phyloP scores from a whole-genome alignment of 2,888 invertebrate genomes.

The Drosophila pegasa region DNA sequence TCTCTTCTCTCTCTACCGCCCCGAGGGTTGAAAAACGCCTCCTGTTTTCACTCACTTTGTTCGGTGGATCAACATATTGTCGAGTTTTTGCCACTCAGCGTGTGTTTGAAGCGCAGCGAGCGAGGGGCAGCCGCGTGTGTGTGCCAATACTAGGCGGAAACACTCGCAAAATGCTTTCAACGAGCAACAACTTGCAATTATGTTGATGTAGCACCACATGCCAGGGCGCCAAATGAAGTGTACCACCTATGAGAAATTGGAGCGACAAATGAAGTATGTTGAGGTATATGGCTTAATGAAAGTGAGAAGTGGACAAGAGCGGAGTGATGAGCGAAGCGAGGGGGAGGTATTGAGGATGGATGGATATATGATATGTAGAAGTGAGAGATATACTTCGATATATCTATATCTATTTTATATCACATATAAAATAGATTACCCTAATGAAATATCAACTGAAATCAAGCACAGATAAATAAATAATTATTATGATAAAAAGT shows the following conservation, averaged over 20 bases:
- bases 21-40: constrained; percentile 44
- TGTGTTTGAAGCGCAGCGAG: constrained; percentile 38
- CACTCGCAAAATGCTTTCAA: constrained; percentile 70
- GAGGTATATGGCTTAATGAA: constrained; percentile 8
- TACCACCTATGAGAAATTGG: constrained; percentile 28
- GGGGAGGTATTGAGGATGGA: no score
- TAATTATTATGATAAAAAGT: no score
- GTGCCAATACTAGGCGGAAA: constrained; percentile 51
- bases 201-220: constrained; percentile 56
- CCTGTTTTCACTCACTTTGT: constrained; percentile 42
- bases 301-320: neutral
- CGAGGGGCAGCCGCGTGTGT: neutral
- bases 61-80: constrained; percentile 67
- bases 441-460: no score
- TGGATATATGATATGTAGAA: neutral
- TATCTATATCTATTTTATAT: no score
- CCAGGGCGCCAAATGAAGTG: constrained; percentile 15
- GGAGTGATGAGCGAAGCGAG: neutral
- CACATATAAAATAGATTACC: no score
- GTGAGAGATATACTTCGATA: no score
- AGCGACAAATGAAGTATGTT: constrained; percentile 30
- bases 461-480: no score
- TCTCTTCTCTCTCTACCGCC: neutral
- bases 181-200: constrained; percentile 73
- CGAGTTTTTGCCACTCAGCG: constrained; percentile 61